These are phyloP conservation scores for Melitaea cinxia DNA, from an alignment of 1,140 invertebrate species.

Conservation along the genomic window DNA sequence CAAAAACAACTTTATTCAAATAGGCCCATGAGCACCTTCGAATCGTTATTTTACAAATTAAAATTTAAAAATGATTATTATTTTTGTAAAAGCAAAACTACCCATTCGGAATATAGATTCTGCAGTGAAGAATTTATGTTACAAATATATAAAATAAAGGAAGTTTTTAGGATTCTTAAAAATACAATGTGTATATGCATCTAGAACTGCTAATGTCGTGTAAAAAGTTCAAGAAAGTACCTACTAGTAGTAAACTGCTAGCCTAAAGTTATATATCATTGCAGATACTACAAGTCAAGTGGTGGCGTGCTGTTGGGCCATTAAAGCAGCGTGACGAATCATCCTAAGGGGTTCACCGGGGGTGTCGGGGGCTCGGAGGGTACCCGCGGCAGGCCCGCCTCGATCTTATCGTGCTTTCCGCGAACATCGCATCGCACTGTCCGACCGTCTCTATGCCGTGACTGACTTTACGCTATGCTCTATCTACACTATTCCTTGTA, in stretches of 20 bases:
- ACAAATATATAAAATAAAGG: too few relatives aligned
- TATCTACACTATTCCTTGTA: conserved; percentile 50
- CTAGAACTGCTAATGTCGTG: neutral
- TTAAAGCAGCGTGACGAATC: conserved; percentile 79
- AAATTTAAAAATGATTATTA: too few relatives aligned
- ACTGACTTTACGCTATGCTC: conserved; percentile 45
- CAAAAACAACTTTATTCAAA: too few relatives aligned
- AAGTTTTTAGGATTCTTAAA: neutral
- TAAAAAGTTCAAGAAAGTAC: conserved; percentile 3
- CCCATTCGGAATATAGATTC: too few relatives aligned
- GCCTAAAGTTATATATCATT: conserved; percentile 38
- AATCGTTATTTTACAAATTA: too few relatives aligned
- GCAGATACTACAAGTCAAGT: conserved; percentile 63
- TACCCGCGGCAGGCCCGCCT: conserved; percentile 62
- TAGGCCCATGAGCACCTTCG: too few relatives aligned
- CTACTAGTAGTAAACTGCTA: neutral
- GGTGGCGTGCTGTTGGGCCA: conserved; percentile 68
- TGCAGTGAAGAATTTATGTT: too few relatives aligned
- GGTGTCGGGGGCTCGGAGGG: conserved; percentile 44
- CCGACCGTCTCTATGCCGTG: conserved; percentile 65
- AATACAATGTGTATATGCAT: neutral
- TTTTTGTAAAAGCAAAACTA: too few relatives aligned
- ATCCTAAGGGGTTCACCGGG: conserved; percentile 55
- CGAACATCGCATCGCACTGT: conserved; percentile 72
- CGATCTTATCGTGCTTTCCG: conserved; percentile 76